Evolutionary conservation across 1,140 invertebrate species (phyloP), one percentile per base, ranked within the genome.

Genomic region (Zaprionus ornatus): DNA sequence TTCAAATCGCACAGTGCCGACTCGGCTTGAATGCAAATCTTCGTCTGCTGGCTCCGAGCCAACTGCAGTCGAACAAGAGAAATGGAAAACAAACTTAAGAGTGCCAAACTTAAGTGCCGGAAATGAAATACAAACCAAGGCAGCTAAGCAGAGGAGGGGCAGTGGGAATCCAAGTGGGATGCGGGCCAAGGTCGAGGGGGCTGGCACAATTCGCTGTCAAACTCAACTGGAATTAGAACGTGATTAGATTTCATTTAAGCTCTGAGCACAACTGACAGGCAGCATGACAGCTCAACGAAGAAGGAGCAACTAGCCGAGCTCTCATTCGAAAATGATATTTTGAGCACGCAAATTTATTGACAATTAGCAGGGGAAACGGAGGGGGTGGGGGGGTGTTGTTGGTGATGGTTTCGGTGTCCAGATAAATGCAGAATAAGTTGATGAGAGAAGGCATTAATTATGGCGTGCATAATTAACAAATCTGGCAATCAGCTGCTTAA

Each of bases 221-320:
- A 83, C 77, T 80, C 72, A 87, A 83, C 84, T 72, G 80, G 88
- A 83, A 87, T 87, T 87, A 87, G 83, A 84, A 87, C 84, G 84
- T 87, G 83, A 87, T 87, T 87, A 88, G 83, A 88, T 87, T 87
- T 88, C 80, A 88, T 87, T 87, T 87, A 88, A 77, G 80, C 80
- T 83, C 88, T 83, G 77, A 83, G 74, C 77, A 74, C 77, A 83
- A 88, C 77, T 88, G 83, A 88, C 83, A 87, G 80, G 59, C 84
- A 88, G 80, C 73, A 74, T 77, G 84, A 88, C 80, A 87, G 83
- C 37, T 48, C 48, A 23, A 60, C 37, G 50, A 29, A 19, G 21
- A 3, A 35, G 42, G 37, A 17, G 35, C 23, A 23, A 37, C 29
- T 17, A 54, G 52, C 19, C 13, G 48, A 32, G 19, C 19, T 70